phyloP scores from a whole-genome alignment of 2,797 vertebrate species.

The Propithecus perrieri region DNA sequence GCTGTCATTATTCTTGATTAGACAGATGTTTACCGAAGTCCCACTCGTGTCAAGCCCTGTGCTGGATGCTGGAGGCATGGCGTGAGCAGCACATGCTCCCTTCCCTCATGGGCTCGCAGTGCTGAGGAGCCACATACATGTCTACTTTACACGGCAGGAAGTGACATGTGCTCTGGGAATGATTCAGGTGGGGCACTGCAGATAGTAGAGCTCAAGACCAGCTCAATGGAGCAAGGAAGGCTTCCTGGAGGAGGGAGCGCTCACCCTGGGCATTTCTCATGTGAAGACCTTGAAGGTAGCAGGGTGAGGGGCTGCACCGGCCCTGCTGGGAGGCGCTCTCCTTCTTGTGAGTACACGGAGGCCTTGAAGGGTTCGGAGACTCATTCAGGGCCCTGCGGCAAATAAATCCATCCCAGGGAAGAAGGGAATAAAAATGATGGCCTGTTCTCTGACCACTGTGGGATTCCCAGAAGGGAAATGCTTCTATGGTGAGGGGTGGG shows the following conservation, averaged over 20 bases:
- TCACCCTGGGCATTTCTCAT: background rate
- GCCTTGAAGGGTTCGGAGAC: background rate
- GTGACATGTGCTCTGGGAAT: background rate
- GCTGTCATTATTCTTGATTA: background rate
- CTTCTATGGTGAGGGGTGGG: background rate
- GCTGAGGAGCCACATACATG: background rate
- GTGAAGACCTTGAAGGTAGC: accelerated
- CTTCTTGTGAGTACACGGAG: background rate
- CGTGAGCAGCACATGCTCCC: background rate
- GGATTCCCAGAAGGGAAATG: background rate
- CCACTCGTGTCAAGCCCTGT: background rate
- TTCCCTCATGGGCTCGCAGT: background rate
- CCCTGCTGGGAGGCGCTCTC: background rate
- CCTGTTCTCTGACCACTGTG: background rate
- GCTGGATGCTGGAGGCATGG: background rate
- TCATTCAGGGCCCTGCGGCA: no score
- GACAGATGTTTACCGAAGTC: background rate
- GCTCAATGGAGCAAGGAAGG: background rate
- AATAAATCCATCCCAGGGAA: background rate
- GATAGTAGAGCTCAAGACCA: background rate
- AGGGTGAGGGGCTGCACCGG: background rate
- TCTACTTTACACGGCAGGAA: background rate
- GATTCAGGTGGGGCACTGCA: background rate
- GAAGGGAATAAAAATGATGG: background rate
- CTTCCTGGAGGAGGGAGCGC: background rate